Evolutionary conservation across 2,888 invertebrate species (phyloP).

Genomic region (Aphodius granarius): DNA sequence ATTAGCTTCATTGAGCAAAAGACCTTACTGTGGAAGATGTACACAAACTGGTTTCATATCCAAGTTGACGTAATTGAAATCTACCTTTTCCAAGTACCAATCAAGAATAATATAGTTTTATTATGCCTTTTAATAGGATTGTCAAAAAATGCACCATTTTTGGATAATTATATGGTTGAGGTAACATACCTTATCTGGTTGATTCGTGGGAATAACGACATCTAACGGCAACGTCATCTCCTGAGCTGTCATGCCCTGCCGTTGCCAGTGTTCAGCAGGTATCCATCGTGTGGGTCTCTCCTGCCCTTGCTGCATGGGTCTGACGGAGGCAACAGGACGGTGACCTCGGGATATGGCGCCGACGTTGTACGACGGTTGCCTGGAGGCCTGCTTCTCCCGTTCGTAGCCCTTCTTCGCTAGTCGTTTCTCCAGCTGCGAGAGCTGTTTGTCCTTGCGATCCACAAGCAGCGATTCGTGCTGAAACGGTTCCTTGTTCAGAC

Average conservation of each 20-base stretch:
- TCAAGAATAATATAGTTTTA: no score
- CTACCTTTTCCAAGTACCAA: no score
- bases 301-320: constrained; percentile 75
- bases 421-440: constrained; percentile 91
- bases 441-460: constrained; percentile 91
- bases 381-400: constrained; percentile 82
- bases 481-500: constrained; percentile 84
- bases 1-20: no score
- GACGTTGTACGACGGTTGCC: constrained; percentile 41
- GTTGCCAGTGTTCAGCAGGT: constrained; percentile 87
- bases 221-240: constrained; percentile 90
- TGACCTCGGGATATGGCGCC: constrained; percentile 43
- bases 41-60: no score
- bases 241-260: constrained; percentile 93
- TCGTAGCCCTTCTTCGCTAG: constrained; percentile 93
- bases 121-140: no score
- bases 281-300: constrained; percentile 72
- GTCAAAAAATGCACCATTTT: no score
- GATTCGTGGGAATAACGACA: constrained; percentile 91
- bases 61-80: no score
- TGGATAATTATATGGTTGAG: background rate
- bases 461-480: constrained; percentile 93
- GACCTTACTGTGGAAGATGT: no score
- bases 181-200: constrained; percentile 67
- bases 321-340: constrained; percentile 63